A percentile compares a stretch with the other conserved stretches of the same genome.
phyloP scores from a whole-genome alignment of 2,888 invertebrate species.

The Chrysopilus asiliformis region DNA sequence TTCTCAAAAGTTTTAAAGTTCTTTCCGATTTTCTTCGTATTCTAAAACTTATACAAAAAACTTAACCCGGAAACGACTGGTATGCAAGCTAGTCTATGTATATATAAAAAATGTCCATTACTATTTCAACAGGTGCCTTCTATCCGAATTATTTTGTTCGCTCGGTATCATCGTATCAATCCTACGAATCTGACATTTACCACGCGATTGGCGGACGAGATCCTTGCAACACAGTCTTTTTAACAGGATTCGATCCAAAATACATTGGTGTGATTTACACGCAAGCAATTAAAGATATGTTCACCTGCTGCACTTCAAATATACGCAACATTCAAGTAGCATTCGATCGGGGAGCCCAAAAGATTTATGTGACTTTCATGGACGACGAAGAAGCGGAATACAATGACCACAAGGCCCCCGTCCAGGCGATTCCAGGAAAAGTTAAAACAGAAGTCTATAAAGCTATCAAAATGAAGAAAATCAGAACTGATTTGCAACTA shows the following conservation, averaged over 20 bases:
- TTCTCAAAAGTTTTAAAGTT: no score
- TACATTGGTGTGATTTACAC: constrained; percentile 62
- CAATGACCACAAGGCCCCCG: constrained; percentile 17
- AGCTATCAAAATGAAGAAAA: constrained; percentile 52
- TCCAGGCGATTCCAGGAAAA: constrained; percentile 44
- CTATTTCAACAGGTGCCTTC: constrained; percentile 52
- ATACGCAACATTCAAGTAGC: constrained; percentile 29
- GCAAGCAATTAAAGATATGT: constrained; percentile 45
- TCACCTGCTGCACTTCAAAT: constrained; percentile 39
- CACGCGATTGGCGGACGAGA: constrained; percentile 56
- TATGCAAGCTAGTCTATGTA: no score
- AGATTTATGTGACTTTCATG: constrained; percentile 54
- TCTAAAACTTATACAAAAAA: no score
- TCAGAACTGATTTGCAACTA: constrained; percentile 26
- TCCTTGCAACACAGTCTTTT: constrained; percentile 63
- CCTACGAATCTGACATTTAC: constrained; percentile 51
- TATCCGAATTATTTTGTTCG: constrained; percentile 83
- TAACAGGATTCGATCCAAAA: constrained; percentile 42
- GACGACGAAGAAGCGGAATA: constrained; percentile 28
- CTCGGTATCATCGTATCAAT: constrained; percentile 38
- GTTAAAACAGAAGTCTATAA: constrained; percentile 58
- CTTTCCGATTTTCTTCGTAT: no score
- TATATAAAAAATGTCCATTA: constrained; percentile 28
- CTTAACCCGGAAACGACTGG: no score
- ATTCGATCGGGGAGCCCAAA: constrained; percentile 39